Conservation (phyloP, 2,888 invertebrate genomes). For the Atherix ibis region DNA sequence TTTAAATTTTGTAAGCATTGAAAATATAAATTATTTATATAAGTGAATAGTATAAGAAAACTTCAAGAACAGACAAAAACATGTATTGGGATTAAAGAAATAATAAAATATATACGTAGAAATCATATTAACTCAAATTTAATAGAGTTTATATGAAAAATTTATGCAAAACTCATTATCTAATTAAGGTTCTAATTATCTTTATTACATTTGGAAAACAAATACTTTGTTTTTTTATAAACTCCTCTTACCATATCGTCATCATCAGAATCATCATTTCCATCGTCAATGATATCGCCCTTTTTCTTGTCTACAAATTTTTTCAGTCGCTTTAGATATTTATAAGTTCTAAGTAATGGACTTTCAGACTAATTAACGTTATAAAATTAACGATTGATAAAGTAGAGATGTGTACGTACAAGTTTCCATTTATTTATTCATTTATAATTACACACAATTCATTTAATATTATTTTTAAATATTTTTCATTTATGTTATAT, state of each 20-base stretch:
- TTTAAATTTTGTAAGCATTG: constrained; percentile 26
- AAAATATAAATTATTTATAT: not conserved
- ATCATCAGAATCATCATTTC: constrained; percentile 40
- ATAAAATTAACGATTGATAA: no score
- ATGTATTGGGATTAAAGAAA: no score
- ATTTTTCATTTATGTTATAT: no score
- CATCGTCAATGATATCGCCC: constrained; percentile 14
- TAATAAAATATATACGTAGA: no score
- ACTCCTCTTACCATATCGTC: constrained; percentile 52
- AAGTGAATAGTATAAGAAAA: no score
- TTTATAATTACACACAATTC: no score
- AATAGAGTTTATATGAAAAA: no score
- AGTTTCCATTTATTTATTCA: no score
- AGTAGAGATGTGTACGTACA: no score
- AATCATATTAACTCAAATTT: no score
- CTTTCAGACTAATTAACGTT: constrained; percentile 28
- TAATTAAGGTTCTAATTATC: not conserved
- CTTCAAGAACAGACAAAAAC: constrained; percentile 1
- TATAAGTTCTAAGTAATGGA: constrained; percentile 29
- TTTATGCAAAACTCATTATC: no score
- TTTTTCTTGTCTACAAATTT: constrained; percentile 32
- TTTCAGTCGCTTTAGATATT: constrained; percentile 31
- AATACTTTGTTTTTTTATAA: constrained; percentile 3
- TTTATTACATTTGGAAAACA: constrained; percentile 1
- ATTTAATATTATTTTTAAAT: no score